Conservation (phyloP, 2,888 invertebrate species). For the Ellobium chinense region DNA sequence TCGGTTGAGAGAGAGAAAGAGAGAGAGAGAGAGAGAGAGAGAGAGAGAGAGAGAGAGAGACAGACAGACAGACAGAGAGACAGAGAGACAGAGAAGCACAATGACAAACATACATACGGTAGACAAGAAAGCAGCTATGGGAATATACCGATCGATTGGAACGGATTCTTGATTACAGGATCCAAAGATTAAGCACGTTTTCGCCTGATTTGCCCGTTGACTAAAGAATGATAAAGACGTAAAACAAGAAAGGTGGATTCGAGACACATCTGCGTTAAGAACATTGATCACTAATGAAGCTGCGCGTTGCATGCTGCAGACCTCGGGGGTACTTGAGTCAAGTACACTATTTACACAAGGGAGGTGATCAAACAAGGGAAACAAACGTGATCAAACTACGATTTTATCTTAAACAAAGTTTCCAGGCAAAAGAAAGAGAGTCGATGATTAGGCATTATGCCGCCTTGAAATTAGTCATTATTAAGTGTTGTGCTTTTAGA, state of each 20-base stretch:
- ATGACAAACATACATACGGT: too few species aligned
- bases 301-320: not conserved
- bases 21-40: not conserved
- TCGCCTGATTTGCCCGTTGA: too few species aligned
- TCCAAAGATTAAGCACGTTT: too few species aligned
- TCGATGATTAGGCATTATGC: not conserved
- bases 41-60: not conserved
- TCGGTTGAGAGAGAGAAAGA: not conserved
- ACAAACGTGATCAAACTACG: not conserved
- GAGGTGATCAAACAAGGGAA: not conserved
- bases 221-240: too few species aligned
- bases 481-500: too few species aligned
- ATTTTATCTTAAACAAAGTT: not conserved
- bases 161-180: too few species aligned
- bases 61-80: not conserved
- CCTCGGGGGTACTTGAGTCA: not conserved
- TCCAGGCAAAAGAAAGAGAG: not conserved
- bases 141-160: too few species aligned
- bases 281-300: not conserved
- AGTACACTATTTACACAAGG: not conserved
- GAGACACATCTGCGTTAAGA: not conserved
- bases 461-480: too few species aligned
- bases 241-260: too few species aligned
- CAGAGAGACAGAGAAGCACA: not conserved
- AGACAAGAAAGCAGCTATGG: too few species aligned